These are phyloP conservation scores for Nipponacmea schrenckii DNA, from an alignment of 2,888 invertebrate genomes.

Conservation along the genomic window DNA sequence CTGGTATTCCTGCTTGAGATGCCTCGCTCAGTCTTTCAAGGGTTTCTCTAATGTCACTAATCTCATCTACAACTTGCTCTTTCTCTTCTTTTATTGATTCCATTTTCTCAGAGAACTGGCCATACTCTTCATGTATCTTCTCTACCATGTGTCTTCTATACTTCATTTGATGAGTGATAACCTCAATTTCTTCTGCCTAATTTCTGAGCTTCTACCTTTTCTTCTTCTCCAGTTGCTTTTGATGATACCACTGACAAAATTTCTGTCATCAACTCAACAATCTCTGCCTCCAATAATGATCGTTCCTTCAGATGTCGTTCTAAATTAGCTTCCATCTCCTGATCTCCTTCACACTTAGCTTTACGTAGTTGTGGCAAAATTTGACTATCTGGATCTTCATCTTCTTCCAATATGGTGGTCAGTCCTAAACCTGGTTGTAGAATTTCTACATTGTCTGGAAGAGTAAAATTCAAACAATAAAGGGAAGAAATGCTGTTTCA, in stretches of 20 bases:
- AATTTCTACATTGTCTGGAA: too few species aligned
- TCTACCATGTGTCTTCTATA: background rate
- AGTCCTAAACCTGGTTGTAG: background rate
- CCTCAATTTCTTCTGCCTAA: constrained; percentile 6
- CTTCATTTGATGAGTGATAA: constrained; percentile 5
- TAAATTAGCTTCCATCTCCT: constrained; percentile 13
- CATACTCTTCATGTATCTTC: background rate
- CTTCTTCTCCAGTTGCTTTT: constrained; percentile 4
- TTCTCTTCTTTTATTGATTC: background rate
- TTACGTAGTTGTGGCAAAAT: background rate
- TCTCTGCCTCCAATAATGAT: constrained; percentile 28
- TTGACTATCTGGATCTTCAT: constrained; percentile 13
- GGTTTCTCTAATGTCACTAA: background rate
- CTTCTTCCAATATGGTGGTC: constrained; percentile 9
- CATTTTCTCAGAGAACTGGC: constrained; percentile 5
- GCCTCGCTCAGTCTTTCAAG: background rate
- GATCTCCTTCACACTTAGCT: constrained; percentile 1
- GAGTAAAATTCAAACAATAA: too few species aligned
- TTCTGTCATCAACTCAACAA: constrained; percentile 32
- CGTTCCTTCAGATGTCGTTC: constrained; percentile 13
- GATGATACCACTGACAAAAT: constrained; percentile 27
- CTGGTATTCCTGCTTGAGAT: background rate
- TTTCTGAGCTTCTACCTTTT: background rate
- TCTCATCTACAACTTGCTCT: background rate
- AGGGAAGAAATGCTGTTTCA: too few species aligned